Percentiles rank a stretch among this genome's conserved stretches.
These are phyloP conservation scores for Silurus meridionalis DNA, from an alignment of 2,113 vertebrate species.

Conservation along the genomic window DNA sequence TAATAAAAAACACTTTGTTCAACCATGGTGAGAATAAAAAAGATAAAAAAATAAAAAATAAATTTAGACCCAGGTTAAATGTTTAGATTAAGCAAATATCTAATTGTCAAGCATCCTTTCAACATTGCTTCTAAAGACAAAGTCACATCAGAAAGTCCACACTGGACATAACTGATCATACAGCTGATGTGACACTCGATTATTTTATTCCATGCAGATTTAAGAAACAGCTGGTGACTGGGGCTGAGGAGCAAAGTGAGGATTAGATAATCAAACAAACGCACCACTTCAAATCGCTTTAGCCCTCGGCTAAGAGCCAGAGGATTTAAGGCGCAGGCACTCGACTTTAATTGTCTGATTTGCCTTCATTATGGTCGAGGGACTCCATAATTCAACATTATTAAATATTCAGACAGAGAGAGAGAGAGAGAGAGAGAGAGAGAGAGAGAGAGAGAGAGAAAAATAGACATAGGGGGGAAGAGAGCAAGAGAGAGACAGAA, in stretches of 20 bases:
- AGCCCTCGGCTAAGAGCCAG: conserved; percentile 37
- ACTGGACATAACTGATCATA: background rate
- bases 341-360: conserved; percentile 51
- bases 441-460: conserved; percentile 19
- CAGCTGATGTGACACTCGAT: conserved; percentile 12
- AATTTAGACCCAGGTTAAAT: background rate
- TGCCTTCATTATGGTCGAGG: conserved; percentile 50
- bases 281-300: conserved; percentile 48
- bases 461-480: conserved; percentile 3
- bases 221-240: conserved; percentile 44
- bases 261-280: conserved; percentile 51
- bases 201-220: conserved; percentile 11
- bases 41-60: too few species aligned
- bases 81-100: background rate
- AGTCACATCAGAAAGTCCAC: background rate
- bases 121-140: background rate
- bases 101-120: background rate
- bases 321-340: conserved; percentile 44
- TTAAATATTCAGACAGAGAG: conserved; percentile 51
- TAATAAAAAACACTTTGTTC: background rate
- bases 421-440: conserved; percentile 26
- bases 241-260: conserved; percentile 16
- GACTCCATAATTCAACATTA: conserved; percentile 48
- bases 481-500: conserved; percentile 32
- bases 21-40: too few species aligned